Evolutionary conservation across 2,888 invertebrate species (phyloP), one percentile per base, ranked within the genome.

Genomic region (Drosophila parthenogenetica): DNA sequence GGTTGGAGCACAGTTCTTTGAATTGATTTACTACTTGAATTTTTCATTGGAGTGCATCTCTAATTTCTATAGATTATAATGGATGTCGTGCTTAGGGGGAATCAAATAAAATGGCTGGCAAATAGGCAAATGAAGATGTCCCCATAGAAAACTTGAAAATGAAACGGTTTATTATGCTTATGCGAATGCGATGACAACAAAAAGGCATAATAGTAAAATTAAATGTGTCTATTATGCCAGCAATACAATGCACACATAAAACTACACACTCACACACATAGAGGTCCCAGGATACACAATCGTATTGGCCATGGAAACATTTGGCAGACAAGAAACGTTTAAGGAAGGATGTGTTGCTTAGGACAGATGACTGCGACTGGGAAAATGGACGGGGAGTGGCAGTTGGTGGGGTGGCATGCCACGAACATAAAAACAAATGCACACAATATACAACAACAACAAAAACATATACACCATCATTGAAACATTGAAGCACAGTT

Each of bases 121-220:
- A 82, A 80, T 80, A 69, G 75, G 77, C 72, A 68, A 57, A 68
- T 49, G 67, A 42, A 73, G 59, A 54, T 62, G 61, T 71, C 70
- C 77, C 69, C 60, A 61, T 61, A 65, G 77, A 73, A 74, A 89
- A 78, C 81, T 86, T 87, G 89, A 82, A 86, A 86, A 75, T 69
- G 87, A 78, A 84, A 87, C 87, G 78, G 86, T 86, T 89, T 89
- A 87, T 81, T 80, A 81, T 78, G 79, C 75, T 87, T 81, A 87
- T 87, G 87, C 81, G 81, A 81, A 87, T 87, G 84, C 75, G 87
- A 83, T 86, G 87, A 80, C 90, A 89, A 85, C 89, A 89, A 89
- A 87, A 89, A 81, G 87, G 77, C 87, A 89, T 89, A 89, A 89
- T 90, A 89, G 90, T 89, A 89, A 89, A 89, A 89, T 90, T 90